phyloP scores from a whole-genome alignment of 2,797 vertebrate species.

The Chaenodraco wilsoni region DNA sequence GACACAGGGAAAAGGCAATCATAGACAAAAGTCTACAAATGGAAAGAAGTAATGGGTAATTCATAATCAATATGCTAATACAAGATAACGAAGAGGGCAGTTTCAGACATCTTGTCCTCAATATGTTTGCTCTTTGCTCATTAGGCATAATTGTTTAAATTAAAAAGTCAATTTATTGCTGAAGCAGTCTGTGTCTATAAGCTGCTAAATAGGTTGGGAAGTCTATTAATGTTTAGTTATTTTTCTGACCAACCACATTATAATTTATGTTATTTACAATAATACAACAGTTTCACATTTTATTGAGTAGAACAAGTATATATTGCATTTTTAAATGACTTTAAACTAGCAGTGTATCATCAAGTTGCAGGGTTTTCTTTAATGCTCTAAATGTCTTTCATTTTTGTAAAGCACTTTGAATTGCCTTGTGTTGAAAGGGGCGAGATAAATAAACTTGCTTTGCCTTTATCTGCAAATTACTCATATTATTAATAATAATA shows the following conservation, averaged over 20 bases:
- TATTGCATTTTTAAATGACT: background rate
- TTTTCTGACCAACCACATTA: background rate
- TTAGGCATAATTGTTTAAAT: background rate
- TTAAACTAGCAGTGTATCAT: background rate
- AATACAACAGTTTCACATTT: background rate
- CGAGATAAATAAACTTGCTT: too few relatives aligned
- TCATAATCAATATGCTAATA: conserved; percentile 56
- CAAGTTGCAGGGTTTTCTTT: background rate
- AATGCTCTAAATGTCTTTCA: too few relatives aligned
- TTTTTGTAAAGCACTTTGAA: too few relatives aligned
- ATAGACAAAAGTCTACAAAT: conserved; percentile 60
- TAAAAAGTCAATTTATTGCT: background rate
- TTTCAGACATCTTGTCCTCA: background rate
- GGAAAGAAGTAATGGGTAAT: conserved; percentile 60
- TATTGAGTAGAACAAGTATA: background rate
- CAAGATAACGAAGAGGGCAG: background rate
- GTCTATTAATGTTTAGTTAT: background rate
- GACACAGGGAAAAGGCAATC: conserved; percentile 28
- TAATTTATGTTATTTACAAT: background rate
- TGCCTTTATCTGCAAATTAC: too few relatives aligned
- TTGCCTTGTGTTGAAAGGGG: too few relatives aligned
- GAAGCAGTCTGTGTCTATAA: background rate
- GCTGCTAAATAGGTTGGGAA: background rate
- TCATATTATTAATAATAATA: background rate
- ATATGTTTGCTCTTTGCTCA: conserved; percentile 9